Evolutionary conservation across 2,888 invertebrate species (phyloP).

Genomic region (Acrobeloides nanus): DNA sequence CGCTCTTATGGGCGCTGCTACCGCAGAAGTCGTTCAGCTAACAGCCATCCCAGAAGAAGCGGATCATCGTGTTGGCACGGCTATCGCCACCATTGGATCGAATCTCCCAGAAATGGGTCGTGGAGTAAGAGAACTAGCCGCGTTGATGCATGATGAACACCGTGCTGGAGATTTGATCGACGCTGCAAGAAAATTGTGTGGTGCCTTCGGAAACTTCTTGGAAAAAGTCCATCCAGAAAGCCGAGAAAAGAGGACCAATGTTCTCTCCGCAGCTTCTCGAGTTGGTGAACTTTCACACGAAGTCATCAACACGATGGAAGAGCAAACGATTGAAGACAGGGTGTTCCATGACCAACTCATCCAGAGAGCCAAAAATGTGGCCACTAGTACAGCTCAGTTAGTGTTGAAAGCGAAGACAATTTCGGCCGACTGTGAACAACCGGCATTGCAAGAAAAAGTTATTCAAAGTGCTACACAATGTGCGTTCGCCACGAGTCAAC

Average conservation of each 20-base stretch:
- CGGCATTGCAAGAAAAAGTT: constrained; percentile 73
- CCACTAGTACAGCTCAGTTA: constrained; percentile 90
- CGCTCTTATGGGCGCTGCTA: constrained; percentile 98
- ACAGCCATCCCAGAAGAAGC: constrained; percentile 71
- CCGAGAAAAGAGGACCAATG: constrained; percentile 76
- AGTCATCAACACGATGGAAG: constrained; percentile 79
- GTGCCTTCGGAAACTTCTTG: constrained; percentile 80
- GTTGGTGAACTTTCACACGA: constrained; percentile 93
- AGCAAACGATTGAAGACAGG: constrained; percentile 65
- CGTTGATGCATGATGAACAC: constrained; percentile 75
- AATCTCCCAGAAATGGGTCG: constrained; percentile 87
- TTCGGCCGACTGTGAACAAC: constrained; percentile 75
- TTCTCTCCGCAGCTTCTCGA: constrained; percentile 86
- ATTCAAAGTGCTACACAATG: constrained; percentile 93
- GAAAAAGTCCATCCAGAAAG: constrained; percentile 90
- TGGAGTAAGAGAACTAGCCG: constrained; percentile 88
- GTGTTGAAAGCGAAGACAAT: constrained; percentile 87
- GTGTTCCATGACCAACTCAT: constrained; percentile 71
- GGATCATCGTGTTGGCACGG: constrained; percentile 81
- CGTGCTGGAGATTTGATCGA: constrained; percentile 77
- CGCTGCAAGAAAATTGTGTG: constrained; percentile 82
- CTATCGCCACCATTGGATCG: constrained; percentile 90
- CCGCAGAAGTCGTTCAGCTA: constrained; percentile 86
- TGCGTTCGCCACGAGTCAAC: constrained; percentile 90
- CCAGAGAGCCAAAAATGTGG: constrained; percentile 88